A percentile compares a stretch with the other conserved stretches of the same genome.
Conservation (phyloP, 1,140 invertebrate species). For the Panagrolaimus sp. region DNA sequence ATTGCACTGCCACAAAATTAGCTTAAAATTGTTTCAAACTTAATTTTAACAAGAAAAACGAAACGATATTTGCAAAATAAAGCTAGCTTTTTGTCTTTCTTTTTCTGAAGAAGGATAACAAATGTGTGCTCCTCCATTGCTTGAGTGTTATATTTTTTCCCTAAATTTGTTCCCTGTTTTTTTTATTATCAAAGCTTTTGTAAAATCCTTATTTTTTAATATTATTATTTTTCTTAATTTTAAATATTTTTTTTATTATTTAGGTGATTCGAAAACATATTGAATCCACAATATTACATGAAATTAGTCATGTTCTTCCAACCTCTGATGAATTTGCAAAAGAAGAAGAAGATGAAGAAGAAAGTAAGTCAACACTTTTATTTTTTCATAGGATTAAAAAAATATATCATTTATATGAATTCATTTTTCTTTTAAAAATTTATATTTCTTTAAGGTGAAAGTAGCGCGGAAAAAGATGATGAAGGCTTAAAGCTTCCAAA, state of each 20-base stretch:
- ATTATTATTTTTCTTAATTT: too few relatives aligned
- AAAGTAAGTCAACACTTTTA: conserved; percentile 25
- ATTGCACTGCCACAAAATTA: too few relatives aligned
- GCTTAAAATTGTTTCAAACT: too few relatives aligned
- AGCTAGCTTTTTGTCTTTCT: too few relatives aligned
- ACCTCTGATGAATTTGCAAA: conserved; percentile 59
- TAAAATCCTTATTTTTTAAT: too few relatives aligned
- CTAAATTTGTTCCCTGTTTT: too few relatives aligned
- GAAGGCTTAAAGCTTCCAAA: conserved; percentile 15
- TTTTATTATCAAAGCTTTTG: too few relatives aligned
- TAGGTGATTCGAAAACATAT: conserved; percentile 59
- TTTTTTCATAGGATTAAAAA: not conserved
- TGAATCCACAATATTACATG: conserved; percentile 59
- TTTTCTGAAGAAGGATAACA: too few relatives aligned
- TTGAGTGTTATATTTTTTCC: too few relatives aligned
- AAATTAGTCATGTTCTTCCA: conserved; percentile 58
- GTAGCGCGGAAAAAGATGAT: conserved; percentile 20
- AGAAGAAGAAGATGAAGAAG: conserved; percentile 53
- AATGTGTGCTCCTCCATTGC: too few relatives aligned
- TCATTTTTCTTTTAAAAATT: not conserved
- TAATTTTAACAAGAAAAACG: too few relatives aligned
- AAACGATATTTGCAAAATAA: too few relatives aligned
- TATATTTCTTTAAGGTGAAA: conserved; percentile 4
- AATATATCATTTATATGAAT: not conserved
- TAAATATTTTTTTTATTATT: conserved; percentile 26